These are phyloP conservation scores for Pelobates fuscus DNA, from an alignment of 2,113 vertebrate species.

Conservation along the genomic window DNA sequence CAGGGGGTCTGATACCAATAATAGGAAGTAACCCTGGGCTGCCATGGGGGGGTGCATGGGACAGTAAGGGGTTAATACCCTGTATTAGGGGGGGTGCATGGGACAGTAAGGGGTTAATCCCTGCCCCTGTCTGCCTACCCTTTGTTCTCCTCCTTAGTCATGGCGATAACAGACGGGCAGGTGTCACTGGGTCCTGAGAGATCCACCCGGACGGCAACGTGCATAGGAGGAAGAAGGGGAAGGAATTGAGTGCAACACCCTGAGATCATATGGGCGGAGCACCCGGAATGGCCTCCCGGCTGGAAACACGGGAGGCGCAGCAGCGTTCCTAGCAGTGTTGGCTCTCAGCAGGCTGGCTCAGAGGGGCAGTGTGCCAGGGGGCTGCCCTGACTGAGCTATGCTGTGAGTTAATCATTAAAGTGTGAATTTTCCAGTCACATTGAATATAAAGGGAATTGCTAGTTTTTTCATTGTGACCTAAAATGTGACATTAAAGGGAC, in stretches of 20 bases:
- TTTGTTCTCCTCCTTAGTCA: constrained; percentile 41
- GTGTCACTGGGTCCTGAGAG: background rate
- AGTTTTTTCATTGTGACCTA: no score
- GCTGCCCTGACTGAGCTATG: no score
- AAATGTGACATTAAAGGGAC: no score
- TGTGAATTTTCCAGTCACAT: no score
- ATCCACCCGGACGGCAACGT: constrained; percentile 6
- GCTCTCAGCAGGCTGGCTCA: no score
- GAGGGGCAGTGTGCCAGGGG: no score
- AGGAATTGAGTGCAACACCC: background rate
- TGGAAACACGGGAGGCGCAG: background rate
- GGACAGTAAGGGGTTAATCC: background rate
- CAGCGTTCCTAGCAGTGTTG: no score
- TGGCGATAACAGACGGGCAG: constrained; percentile 14
- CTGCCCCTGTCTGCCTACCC: constrained; percentile 13
- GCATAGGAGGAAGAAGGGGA: constrained; percentile 23
- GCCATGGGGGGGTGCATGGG: background rate
- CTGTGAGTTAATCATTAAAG: no score
- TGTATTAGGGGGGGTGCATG: background rate
- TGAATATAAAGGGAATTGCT: no score
- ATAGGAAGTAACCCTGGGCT: no score
- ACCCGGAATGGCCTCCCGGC: background rate
- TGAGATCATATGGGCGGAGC: background rate
- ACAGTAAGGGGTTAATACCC: background rate
- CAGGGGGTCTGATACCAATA: no score